Evolutionary conservation across 2,113 vertebrate genomes (phyloP).

Genomic region (Lutjanus erythropterus): DNA sequence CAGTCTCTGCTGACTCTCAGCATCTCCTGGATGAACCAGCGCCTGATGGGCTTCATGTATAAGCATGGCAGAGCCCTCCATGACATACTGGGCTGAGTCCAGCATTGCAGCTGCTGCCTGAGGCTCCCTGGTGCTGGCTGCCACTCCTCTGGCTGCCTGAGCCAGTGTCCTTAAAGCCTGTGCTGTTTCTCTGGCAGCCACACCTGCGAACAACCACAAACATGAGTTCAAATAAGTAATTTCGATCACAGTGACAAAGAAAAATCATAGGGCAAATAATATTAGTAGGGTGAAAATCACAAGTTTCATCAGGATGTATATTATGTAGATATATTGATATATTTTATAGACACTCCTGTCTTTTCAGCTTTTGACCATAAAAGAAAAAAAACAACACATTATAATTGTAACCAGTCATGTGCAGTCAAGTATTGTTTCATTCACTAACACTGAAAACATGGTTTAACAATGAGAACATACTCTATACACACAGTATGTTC

Average conservation of each 20-base stretch:
- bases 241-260: not conserved
- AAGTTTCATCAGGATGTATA: too few species aligned
- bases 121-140: constrained; percentile 93
- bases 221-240: not conserved
- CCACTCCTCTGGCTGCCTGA: constrained; percentile 95
- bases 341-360: too few species aligned
- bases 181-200: constrained; percentile 96
- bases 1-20: constrained; percentile 96
- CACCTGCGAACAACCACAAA: constrained; percentile 85
- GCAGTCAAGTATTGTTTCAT: too few species aligned
- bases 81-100: constrained; percentile 95
- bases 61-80: constrained; percentile 97
- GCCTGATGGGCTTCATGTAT: constrained; percentile 98
- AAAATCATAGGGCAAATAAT: not conserved
- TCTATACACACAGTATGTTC: too few species aligned
- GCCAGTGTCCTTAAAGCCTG: constrained; percentile 96
- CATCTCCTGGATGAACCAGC: constrained; percentile 93
- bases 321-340: too few species aligned
- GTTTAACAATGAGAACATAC: too few species aligned
- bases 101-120: constrained; percentile 93
- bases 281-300: too few species aligned
- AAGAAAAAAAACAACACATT: too few species aligned
- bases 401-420: too few species aligned
- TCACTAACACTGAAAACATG: too few species aligned
- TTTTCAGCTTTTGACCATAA: too few species aligned